Conservation (phyloP, 2,888 invertebrate genomes). For the Adelphocoris suturalis region DNA sequence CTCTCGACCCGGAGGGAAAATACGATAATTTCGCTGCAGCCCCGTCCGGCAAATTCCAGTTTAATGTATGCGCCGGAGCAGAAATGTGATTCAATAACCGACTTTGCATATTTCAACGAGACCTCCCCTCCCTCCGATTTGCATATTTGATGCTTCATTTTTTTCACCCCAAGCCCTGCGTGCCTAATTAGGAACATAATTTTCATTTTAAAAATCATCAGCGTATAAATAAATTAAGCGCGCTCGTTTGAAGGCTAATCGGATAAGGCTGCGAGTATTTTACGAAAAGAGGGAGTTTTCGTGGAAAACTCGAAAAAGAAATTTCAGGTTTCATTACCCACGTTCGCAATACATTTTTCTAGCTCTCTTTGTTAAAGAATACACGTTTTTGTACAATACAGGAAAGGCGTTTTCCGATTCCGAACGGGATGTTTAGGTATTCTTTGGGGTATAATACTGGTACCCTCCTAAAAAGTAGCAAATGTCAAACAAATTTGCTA, state of each 20-base stretch:
- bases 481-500: too few relatives aligned
- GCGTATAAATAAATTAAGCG: conserved; percentile 34
- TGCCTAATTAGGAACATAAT: conserved; percentile 64
- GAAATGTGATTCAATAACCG: conserved; percentile 59
- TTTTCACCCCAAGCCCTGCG: background rate
- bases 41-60: conserved; percentile 42
- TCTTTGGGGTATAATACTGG: too few relatives aligned
- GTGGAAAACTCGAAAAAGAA: background rate
- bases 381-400: too few relatives aligned
- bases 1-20: background rate
- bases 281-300: too few relatives aligned
- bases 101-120: conserved; percentile 61
- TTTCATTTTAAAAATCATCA: conserved; percentile 63
- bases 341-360: too few relatives aligned
- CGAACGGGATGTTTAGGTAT: too few relatives aligned
- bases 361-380: too few relatives aligned
- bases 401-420: too few relatives aligned
- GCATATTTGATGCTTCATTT: conserved; percentile 64
- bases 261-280: background rate
- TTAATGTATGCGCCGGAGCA: conserved; percentile 56
- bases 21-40: background rate
- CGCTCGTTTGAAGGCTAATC: background rate
- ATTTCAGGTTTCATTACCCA: too few relatives aligned
- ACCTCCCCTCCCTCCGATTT: conserved; percentile 33
- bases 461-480: too few relatives aligned